Base-by-base conservation (phyloP, 2,888 invertebrate species). In the Dasypogon diadema region DNA sequence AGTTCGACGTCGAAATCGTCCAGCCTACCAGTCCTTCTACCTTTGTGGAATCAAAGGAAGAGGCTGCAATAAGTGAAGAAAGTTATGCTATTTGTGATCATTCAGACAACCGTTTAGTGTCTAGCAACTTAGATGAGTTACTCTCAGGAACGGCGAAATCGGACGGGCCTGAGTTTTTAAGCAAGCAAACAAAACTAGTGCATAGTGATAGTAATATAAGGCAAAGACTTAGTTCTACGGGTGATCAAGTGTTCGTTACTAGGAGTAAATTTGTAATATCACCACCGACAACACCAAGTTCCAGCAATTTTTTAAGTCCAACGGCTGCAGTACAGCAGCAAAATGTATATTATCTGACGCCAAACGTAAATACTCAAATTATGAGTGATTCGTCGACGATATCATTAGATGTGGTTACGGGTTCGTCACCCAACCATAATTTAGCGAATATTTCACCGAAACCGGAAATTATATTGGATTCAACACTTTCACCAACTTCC, bases 381-480 rank as follows among this genome's bases (percentile, higher is more conserved):
- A 51, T 81, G 54, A 86, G 86, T 79, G 86, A 86, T 79, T 82
- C 85, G 12, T 85, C 86, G 42, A 86, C 86, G 14, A 83, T 86
- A 73, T 86, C 86, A 10, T 79, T 86, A 79, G 86, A 86, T 79
- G 82, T 86, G 70, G 81, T 86, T 56, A 83, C 85, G 48, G 80
- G 83, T 65, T 79, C 85, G 75, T 81, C 84, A 55, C 79, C 81
- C 54, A 82, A 81, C 30, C 81, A 82, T 51, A 75, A 76, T 74
- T 72, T 79, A 14, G 75, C 75, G n/a, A 82, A 83, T 79, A 82
- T 82, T 78, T 83, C 85, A 58, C 81, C 84, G 56, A 86, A 86
- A 78, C 86, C 85, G 68, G 86, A 86, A 82, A 86, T 86, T 76
- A 86, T 85, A 75, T 81, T 85, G 76, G 85, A 85, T 77, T 85